Percentiles rank a stretch among this genome's conserved stretches.
phyloP scores from a whole-genome alignment of 1,140 invertebrate genomes.

The Nylanderia fulva region DNA sequence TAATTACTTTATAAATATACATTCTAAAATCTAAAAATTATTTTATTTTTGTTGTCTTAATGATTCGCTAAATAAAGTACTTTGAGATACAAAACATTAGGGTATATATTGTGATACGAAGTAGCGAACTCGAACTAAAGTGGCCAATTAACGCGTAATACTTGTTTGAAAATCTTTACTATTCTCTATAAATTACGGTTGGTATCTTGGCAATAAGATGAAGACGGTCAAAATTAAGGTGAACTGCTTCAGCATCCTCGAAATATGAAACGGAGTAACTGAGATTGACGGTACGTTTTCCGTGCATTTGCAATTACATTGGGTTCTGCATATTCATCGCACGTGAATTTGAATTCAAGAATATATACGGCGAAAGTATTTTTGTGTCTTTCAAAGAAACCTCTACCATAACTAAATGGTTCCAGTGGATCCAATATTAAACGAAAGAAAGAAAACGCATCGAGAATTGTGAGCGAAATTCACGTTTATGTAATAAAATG shows the following conservation, averaged over 20 bases:
- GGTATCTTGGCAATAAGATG: slow-evolving; percentile 63
- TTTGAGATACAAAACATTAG: slow-evolving; percentile 2
- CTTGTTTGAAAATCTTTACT: slow-evolving; percentile 62
- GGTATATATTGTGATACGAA: slow-evolving; percentile 42
- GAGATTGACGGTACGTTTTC: slow-evolving; percentile 46
- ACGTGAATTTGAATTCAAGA: slow-evolving; percentile 59
- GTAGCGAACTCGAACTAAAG: slow-evolving; percentile 8
- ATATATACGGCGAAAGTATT: slow-evolving; percentile 39
- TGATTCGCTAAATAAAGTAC: not conserved
- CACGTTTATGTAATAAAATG: not conserved
- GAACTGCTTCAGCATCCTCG: slow-evolving; percentile 27
- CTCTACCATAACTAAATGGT: slow-evolving; percentile 1
- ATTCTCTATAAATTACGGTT: slow-evolving; percentile 2
- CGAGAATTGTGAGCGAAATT: not conserved
- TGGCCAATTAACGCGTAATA: slow-evolving; percentile 65
- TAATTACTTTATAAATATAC: not conserved
- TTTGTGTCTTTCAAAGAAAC: slow-evolving; percentile 5
- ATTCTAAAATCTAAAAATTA: not conserved
- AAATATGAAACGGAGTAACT: slow-evolving; percentile 55
- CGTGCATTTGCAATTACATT: slow-evolving; percentile 59
- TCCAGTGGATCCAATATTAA: not conserved
- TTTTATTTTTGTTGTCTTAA: not conserved
- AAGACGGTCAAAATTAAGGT: slow-evolving; percentile 43
- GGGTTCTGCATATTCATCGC: slow-evolving; percentile 58
- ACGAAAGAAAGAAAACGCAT: not conserved